Evolutionary conservation across 2,888 invertebrate genomes (phyloP).

Genomic region (Stictocephala bisonia): DNA sequence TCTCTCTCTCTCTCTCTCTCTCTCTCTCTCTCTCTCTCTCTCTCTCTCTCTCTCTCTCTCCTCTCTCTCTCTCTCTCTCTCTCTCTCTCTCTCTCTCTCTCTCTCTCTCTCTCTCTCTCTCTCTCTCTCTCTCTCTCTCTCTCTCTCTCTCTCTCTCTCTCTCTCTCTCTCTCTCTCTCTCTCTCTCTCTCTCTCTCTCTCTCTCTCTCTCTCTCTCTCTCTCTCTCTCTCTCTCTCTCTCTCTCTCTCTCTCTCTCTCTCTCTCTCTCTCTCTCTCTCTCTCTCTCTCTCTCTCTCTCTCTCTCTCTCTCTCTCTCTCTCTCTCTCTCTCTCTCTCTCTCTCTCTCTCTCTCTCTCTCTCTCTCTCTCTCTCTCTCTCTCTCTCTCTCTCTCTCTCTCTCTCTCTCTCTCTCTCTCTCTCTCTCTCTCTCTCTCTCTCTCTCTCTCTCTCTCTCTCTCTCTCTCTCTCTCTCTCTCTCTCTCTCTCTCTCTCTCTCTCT

Average conservation of each 20-base stretch:
- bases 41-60: too few species aligned
- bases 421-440: neutral
- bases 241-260: conserved; percentile 13
- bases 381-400: conserved; percentile 10
- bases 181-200: too few species aligned
- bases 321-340: conserved; percentile 8
- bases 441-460: neutral
- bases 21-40: too few species aligned
- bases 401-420: conserved; percentile 10
- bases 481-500: neutral
- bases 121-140: too few species aligned
- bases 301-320: conserved; percentile 31
- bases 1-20: too few species aligned
- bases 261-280: neutral
- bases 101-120: too few species aligned
- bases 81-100: too few species aligned
- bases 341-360: conserved; percentile 15
- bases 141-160: too few species aligned
- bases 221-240: too few species aligned
- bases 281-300: conserved; percentile 29
- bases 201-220: too few species aligned
- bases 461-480: conserved; percentile 1
- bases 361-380: conserved; percentile 18
- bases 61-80: too few species aligned
- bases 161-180: neutral